Conservation (phyloP, 1,140 invertebrate genomes). For the Lerema accius region DNA sequence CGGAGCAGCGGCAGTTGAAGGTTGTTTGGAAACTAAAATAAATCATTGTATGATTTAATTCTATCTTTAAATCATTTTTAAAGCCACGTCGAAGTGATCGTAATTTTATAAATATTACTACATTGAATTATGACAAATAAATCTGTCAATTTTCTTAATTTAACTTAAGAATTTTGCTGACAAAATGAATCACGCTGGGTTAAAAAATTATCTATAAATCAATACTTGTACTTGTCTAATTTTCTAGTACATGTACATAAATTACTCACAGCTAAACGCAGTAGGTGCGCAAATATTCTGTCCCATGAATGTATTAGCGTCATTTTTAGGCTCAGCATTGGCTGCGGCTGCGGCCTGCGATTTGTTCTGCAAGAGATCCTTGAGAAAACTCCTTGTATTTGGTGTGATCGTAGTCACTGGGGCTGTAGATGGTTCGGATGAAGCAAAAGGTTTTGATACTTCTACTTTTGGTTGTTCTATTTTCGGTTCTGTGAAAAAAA, state of each 20-base stretch:
- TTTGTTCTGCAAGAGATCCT: conserved; percentile 59
- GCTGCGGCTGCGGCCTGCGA: conserved; percentile 38
- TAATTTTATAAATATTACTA: too few species aligned
- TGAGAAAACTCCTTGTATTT: conserved; percentile 49
- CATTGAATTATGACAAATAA: too few species aligned
- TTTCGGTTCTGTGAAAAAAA: conserved; percentile 48
- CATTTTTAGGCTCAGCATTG: conserved; percentile 46
- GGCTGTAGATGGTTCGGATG: conserved; percentile 11
- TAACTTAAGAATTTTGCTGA: too few species aligned
- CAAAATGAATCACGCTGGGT: too few species aligned
- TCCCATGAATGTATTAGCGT: conserved; percentile 65
- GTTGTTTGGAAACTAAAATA: conserved; percentile 43
- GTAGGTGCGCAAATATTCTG: conserved; percentile 69
- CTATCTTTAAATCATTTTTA: too few species aligned
- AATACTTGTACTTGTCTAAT: too few species aligned
- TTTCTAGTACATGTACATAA: background rate
- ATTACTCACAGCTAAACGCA: conserved; percentile 56
- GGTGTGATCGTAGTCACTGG: conserved; percentile 25
- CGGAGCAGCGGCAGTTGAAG: conserved; percentile 30
- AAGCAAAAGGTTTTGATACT: background rate
- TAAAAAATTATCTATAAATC: too few species aligned
- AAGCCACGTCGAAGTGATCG: too few species aligned
- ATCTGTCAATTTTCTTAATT: too few species aligned
- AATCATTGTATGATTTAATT: too few species aligned
- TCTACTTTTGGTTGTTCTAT: conserved; percentile 37